Evolutionary conservation across 2,888 invertebrate genomes (phyloP).

Genomic region (Dryobota labecula): DNA sequence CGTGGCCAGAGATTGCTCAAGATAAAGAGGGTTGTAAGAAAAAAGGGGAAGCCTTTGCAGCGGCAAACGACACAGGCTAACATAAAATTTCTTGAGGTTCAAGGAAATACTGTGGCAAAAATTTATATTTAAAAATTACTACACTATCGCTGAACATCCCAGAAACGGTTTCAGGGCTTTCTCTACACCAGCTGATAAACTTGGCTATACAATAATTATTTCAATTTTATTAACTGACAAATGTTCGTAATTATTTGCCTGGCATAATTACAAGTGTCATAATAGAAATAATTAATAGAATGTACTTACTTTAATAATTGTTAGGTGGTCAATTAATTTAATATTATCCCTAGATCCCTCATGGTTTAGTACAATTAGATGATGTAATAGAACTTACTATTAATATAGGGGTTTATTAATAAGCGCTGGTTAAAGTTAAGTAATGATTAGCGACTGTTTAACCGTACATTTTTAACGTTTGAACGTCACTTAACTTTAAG

Average conservation of each 20-base stretch:
- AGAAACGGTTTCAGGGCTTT: slow-evolving; percentile 13
- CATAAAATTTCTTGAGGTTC: not conserved
- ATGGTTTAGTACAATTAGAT: slow-evolving; percentile 13
- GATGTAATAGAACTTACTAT: slow-evolving; percentile 17
- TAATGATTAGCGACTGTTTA: too few species aligned
- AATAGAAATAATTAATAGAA: slow-evolving; percentile 49
- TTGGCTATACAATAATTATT: slow-evolving; percentile 16
- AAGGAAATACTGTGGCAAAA: not conserved
- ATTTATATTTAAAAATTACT: not conserved
- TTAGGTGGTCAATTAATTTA: slow-evolving; percentile 33
- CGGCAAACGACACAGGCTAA: not conserved
- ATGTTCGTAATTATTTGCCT: slow-evolving; percentile 40
- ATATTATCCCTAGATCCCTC: slow-evolving; percentile 16
- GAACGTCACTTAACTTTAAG: too few species aligned
- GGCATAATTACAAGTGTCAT: slow-evolving; percentile 42
- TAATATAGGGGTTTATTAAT: too few species aligned
- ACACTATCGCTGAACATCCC: not conserved
- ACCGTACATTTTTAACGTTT: too few species aligned
- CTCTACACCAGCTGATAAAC: not conserved
- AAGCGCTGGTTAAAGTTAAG: too few species aligned
- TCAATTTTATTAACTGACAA: slow-evolving; percentile 35
- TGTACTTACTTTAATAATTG: slow-evolving; percentile 27
- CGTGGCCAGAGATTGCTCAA: not conserved
- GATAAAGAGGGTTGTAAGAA: not conserved
- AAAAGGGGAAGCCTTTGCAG: not conserved